Base-by-base conservation (phyloP, 2,113 vertebrate genomes). In the Marmota monax region DNA sequence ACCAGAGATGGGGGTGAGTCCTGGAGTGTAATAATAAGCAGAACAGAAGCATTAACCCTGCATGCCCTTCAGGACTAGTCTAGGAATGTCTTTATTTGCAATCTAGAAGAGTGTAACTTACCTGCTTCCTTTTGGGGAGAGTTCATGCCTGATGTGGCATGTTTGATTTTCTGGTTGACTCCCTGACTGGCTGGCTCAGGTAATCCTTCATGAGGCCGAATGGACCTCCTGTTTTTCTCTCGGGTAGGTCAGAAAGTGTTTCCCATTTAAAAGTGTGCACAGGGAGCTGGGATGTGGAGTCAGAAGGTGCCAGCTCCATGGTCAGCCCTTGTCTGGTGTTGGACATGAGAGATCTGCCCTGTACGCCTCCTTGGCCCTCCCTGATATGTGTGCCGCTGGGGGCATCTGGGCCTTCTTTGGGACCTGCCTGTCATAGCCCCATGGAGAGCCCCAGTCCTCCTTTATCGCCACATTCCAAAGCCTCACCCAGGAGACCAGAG, bases 41-140 rank as follows among this genome's bases (percentile, higher is more conserved):
- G 94, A 98, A 97, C 34, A 97, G 97, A 95, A 95, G 92, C 96
- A 98, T 96, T 98, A 97, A 97, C 98, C 97, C 98, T 96, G 97
- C 96, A 92, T 98, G 98, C 97, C 98, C 61, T 23, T 73, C 34
- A 5, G 39, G 73, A 23, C 25, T 32, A 45, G 12, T 32, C 42
- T 29, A 29, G 61, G 14, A 69, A 34, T 7, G 79, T 11, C 39
- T 73, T 16, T 7, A 22, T 96, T 93, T 87, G 29, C 89, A 56
- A 88, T 27, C 23, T 27, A 48, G 74, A 63, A 89, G 87, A 85
- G 45, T 23, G 48, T 63, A 16, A 4, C 88, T 67, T 76, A 29
- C 39, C 72, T 67, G 70, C 48, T 96, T 91, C 94, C 80, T 93
- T 79, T 42, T 78, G 51, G 48, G 37, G 78, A 51, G 76, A 34